Conservation (phyloP, 2,888 invertebrate species). For the Sminthurides aquaticus region DNA sequence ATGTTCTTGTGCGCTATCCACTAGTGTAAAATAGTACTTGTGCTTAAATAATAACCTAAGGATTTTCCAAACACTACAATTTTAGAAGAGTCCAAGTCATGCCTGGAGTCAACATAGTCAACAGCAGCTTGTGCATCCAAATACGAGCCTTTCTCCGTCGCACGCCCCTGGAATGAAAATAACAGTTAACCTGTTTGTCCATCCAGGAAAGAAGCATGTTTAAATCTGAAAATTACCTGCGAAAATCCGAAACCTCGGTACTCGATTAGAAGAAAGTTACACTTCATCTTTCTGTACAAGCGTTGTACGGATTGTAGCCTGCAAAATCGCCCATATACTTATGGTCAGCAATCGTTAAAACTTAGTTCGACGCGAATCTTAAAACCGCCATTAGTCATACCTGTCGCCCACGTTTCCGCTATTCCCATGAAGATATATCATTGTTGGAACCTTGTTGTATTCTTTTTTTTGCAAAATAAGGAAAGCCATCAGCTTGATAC, state of each 20-base stretch:
- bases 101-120: conserved; percentile 6
- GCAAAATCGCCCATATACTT: no score
- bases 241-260: conserved; percentile 15
- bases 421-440: no score
- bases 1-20: background rate
- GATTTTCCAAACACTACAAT: conserved; percentile 12
- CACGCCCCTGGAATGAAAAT: background rate
- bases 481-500: no score
- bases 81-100: conserved; percentile 11
- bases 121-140: conserved; percentile 15
- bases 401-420: no score
- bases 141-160: conserved; percentile 10
- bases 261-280: conserved; percentile 10
- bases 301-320: no score
- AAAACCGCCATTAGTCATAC: no score
- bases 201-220: background rate
- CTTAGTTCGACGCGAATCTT: no score
- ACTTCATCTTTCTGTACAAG: background rate
- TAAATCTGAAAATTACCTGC: background rate
- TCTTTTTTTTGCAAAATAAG: no score
- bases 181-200: background rate
- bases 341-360: no score
- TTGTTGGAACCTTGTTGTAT: no score
- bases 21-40: background rate
- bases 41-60: conserved; percentile 6